phyloP scores from a whole-genome alignment of 1,140 invertebrate species.

The Nebria ingens region DNA sequence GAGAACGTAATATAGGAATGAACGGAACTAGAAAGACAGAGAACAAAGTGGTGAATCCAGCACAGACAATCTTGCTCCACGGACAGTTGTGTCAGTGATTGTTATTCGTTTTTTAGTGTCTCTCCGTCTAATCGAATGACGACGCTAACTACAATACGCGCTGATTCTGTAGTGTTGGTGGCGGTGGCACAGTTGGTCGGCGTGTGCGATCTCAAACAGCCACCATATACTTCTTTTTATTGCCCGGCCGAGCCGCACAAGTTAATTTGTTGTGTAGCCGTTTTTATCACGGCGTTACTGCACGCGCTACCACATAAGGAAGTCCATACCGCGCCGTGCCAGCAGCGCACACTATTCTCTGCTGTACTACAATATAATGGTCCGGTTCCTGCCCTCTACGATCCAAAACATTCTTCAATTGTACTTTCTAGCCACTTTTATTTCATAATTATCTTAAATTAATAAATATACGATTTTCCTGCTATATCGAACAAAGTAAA shows the following conservation, averaged over 20 bases:
- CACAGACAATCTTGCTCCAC: not conserved
- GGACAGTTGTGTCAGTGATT: slow-evolving; percentile 21
- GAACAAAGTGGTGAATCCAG: not conserved
- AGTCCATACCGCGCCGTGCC: slow-evolving; percentile 17
- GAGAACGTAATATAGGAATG: too few species aligned
- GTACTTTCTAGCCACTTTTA: too few species aligned
- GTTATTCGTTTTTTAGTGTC: slow-evolving; percentile 27
- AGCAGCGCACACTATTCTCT: slow-evolving; percentile 19
- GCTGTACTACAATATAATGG: slow-evolving; percentile 17
- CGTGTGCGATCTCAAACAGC: not conserved
- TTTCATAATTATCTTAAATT: too few species aligned
- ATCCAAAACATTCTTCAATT: too few species aligned
- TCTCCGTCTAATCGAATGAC: slow-evolving; percentile 25
- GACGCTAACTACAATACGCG: not conserved
- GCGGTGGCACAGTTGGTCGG: too few species aligned
- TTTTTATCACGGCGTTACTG: slow-evolving; percentile 21
- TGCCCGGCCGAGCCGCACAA: slow-evolving; percentile 12
- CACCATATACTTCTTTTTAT: slow-evolving; percentile 17
- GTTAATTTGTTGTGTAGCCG: slow-evolving; percentile 25
- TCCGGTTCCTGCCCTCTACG: too few species aligned
- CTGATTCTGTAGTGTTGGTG: too few species aligned
- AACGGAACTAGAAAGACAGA: too few species aligned
- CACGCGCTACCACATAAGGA: slow-evolving; percentile 16
- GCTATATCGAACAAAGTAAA: too few species aligned
- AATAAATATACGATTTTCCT: too few species aligned